Percentiles rank a stretch among this genome's conserved stretches.
These are phyloP conservation scores for Gymnarchus niloticus DNA, from an alignment of 2,113 vertebrate species.

Conservation along the genomic window DNA sequence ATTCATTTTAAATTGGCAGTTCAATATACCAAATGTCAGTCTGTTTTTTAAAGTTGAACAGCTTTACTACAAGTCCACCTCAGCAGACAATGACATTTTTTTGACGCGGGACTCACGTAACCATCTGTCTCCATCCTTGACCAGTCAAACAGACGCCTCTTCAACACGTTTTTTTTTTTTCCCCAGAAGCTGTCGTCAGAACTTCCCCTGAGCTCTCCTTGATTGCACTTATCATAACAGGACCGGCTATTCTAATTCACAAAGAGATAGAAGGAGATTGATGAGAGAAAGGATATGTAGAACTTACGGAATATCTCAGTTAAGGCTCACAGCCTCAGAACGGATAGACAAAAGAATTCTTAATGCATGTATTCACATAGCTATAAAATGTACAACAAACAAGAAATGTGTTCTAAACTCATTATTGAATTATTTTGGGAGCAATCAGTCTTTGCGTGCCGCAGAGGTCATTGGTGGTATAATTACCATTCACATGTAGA, in stretches of 20 bases:
- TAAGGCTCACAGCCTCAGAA: background rate
- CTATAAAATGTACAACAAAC: background rate
- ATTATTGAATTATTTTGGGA: too few species aligned
- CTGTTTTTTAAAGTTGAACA: background rate
- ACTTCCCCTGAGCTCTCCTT: background rate
- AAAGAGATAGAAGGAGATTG: background rate
- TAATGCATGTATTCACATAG: background rate
- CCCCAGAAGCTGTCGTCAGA: background rate
- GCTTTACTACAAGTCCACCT: background rate
- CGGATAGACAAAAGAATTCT: background rate
- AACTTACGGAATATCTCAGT: background rate
- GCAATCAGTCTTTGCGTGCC: too few species aligned
- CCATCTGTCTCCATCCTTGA: background rate
- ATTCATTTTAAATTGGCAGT: background rate
- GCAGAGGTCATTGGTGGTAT: too few species aligned
- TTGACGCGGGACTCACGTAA: background rate
- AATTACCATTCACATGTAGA: too few species aligned
- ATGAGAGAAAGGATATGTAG: background rate
- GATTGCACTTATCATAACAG: constrained; percentile 10
- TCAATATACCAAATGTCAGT: background rate
- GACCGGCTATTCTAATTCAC: background rate
- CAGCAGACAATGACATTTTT: background rate
- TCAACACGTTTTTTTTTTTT: background rate
- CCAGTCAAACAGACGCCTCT: constrained; percentile 2
- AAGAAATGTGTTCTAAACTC: too few species aligned